Evolutionary conservation across 2,888 invertebrate species (phyloP), one percentile per base, ranked within the genome.

Genomic region (Baccha elongata): DNA sequence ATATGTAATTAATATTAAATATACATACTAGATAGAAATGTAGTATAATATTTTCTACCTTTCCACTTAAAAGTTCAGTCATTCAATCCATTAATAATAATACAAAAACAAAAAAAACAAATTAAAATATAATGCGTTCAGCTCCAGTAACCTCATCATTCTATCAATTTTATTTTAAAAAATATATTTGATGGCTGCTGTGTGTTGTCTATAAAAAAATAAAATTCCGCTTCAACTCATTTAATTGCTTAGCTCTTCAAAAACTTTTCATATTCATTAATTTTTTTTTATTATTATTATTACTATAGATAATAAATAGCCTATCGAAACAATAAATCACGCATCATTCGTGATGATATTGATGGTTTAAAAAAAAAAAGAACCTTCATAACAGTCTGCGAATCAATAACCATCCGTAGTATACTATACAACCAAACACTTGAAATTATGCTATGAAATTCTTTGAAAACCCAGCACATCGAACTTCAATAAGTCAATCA

Each of bases 271-370:
- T 58, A 40, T 15, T 17, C 23, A 40, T 58, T 55, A 15, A 7
- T 68, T 17, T 15, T 29, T 65, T 53, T 40, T 44, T 21, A 1
- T 32, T 52, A 10, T 2, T 58, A 40, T 60, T 58, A 26, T 26
- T 15, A 11, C 21, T 17, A 71, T 65, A 52, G n/a, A n/a, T n/a
- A n/a, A n/a, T n/a, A n/a, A n/a, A 23, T 26, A 46, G 19, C 21
- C 64, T 13, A 64, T 60, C 15, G 48, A 71, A 69, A 35, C 75
- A 52, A 81, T 81, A 81, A 81, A 83, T 83, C 76, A 83, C 81
- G 67, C 71, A 55, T 76, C 62, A 72, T 68, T 62, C 67, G 67
- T 55, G 71, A 72, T 72, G 81, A 50, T 46, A 76, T 50, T 53
- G 71, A 81, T 67, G 29, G 26, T 13, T 17, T 8, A 44, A 26